Evolutionary conservation across 2,797 vertebrate species (phyloP), one percentile per base, ranked within the genome.

Genomic region (Buceros bicornis): DNA sequence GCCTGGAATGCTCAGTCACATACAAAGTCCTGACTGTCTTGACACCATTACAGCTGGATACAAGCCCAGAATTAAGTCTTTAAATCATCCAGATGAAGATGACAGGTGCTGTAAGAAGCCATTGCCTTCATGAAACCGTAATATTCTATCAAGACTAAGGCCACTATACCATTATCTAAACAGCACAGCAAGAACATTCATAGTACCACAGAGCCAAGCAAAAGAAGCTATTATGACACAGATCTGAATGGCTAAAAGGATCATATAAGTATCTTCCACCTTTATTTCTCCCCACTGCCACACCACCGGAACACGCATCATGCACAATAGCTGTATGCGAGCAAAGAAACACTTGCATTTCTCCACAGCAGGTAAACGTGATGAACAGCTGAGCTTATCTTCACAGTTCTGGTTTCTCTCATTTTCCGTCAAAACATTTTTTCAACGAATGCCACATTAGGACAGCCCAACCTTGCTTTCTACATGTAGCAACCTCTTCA

Each of bases 51-150:
- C 10, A 78, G 58, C 40, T 78, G 77, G 61, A 87, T 45, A 85
- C 25, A 79, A 89, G 29, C 71, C 71, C 72, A 79, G 76, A 80
- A 90, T 53, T 42, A 56, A 81, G 51, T 56, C 73, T 90, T 85
- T 92, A 89, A 92, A 69, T 86, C 85, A 90, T 16, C 28, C 51
- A 80, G 69, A 87, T 50, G 53, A 95, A 91, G 70, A 82, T 6
- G 16, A 76, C 70, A 93, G 74, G 73, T 93, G 90, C 26, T 64
- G 18, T 7, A 89, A 58, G 58, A 85, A 93, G 70, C 42, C 66
- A 31, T 5, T 85, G 69, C 81, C 69, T 69, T 81, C 50, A 29
- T 6, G 11, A 87, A 95, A 89, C 4, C 2, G 0, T 50, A 88
- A 81, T 37, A 78, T 11, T 78, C 50, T 79, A 37, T n/a, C 54